Evolutionary conservation across 2,113 vertebrate genomes (phyloP), one percentile per base, ranked within the genome.

Genomic region (Podiceps cristatus): DNA sequence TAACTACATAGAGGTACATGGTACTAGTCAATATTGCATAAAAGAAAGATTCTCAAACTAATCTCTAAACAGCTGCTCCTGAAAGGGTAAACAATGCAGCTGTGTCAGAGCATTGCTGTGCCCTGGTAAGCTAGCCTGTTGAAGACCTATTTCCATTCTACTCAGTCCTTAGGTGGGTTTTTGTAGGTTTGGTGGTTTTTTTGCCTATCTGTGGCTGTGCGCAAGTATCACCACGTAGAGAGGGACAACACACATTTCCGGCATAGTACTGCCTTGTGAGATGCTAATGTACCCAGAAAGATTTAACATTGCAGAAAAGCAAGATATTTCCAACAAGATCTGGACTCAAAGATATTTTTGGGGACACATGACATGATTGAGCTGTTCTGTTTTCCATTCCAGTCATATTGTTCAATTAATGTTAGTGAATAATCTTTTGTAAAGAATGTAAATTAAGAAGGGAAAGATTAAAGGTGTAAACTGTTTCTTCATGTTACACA

Each of bases 141-240:
- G 42, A 28, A 9, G 24, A 92, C 55, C 8, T 79, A 29, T 60
- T 60, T 71, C 13, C 25, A 31, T 62, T 28, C 20, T 52, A 7
- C 14, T 33, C 31, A 31, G 25, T 60, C 20, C 24, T 66, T 33
- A 49, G 37, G 8, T n/a, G 5, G 0, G 3, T 9, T 31, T 22
- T 18, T 52, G 11, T 35, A 1, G 28, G 20, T 14, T 55, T 33
- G 3, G 29, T 2, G 42, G 16, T 55, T 14, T 49, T 7, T 47
- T 42, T 24, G 2, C 53, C 17, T 85, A 37, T 60, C 27, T 68
- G 33, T 28, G 45, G 9, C 27, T 59, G 12, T 42, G 13, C 19
- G 55, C 5, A 67, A 18, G 28, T 55, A 75, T 22, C 18, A 47
- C 24, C 11, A 42, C 62, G 45, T 6, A 55, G 14, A 74, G 33